These are phyloP conservation scores for Julus scanicus DNA, from an alignment of 2,888 invertebrate species.

Conservation along the genomic window DNA sequence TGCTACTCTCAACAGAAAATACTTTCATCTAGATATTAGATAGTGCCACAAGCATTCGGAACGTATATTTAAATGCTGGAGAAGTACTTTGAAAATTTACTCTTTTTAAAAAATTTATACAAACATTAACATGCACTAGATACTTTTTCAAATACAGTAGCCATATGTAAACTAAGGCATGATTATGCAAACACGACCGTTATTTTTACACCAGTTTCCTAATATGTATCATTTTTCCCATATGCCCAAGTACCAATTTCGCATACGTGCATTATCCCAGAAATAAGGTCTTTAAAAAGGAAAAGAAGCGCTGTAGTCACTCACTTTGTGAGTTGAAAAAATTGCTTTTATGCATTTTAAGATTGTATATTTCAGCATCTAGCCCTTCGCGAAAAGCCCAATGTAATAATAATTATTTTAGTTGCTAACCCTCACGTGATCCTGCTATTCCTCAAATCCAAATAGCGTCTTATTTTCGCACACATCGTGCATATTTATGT, in stretches of 20 bases:
- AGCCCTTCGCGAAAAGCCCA: neutral
- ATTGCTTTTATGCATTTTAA: neutral
- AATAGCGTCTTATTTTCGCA: neutral
- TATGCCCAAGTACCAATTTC: neutral
- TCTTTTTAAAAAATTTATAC: too few species aligned
- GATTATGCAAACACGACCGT: too few species aligned
- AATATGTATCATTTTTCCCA: neutral
- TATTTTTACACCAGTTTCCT: neutral
- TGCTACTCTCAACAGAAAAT: too few species aligned
- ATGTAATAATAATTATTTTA: neutral
- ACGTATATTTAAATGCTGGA: too few species aligned
- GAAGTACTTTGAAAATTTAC: too few species aligned
- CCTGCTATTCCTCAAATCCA: neutral
- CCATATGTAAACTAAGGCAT: too few species aligned
- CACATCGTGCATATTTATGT: slow-evolving; percentile 16
- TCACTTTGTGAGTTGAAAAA: neutral
- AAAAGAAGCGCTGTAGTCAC: neutral
- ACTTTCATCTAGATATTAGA: too few species aligned
- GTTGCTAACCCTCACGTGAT: neutral
- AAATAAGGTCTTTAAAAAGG: neutral
- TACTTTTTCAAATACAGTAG: too few species aligned
- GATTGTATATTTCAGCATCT: neutral
- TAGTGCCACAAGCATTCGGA: too few species aligned
- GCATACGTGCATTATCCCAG: neutral
- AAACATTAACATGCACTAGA: too few species aligned